Evolutionary conservation across 2,888 invertebrate genomes (phyloP).

Genomic region (Thalpophila matura): DNA sequence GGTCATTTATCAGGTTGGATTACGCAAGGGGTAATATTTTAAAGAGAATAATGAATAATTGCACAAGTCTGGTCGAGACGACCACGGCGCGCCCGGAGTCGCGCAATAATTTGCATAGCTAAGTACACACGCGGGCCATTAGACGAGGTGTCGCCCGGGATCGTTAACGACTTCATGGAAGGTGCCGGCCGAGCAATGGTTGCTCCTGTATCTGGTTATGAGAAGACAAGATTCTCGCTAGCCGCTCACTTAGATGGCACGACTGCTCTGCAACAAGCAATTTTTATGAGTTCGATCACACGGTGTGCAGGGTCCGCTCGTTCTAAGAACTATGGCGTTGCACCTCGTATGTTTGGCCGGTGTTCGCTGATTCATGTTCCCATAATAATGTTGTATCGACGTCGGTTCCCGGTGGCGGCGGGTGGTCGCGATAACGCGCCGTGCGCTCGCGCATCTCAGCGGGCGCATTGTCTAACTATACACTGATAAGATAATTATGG

Average conservation of each 20-base stretch:
- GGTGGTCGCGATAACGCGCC: conserved; percentile 76
- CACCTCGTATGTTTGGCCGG: conserved; percentile 52
- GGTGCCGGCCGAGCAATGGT: conserved; percentile 42
- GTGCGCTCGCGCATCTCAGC: conserved; percentile 72
- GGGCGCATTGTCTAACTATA: conserved; percentile 72
- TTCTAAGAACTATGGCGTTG: conserved; percentile 60
- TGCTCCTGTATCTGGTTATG: conserved; percentile 68
- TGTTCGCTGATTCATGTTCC: conserved; percentile 64
- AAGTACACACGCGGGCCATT: conserved; percentile 67
- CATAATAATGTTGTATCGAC: conserved; percentile 70
- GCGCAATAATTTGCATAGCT: conserved; percentile 75
- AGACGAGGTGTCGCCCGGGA: conserved; percentile 76
- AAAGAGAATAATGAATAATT: conserved; percentile 66
- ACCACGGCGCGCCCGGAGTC: conserved; percentile 44
- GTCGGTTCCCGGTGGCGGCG: conserved; percentile 65
- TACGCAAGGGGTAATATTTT: conserved; percentile 66
- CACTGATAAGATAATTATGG: conserved; percentile 79
- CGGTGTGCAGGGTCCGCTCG: conserved; percentile 51
- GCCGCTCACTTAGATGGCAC: conserved; percentile 39
- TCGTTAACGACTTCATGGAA: conserved; percentile 78
- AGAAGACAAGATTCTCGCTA: conserved; percentile 67
- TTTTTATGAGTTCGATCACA: conserved; percentile 70
- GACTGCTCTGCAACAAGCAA: conserved; percentile 45
- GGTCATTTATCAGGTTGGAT: conserved; percentile 62
- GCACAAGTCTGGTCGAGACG: conserved; percentile 56